Base-by-base conservation (phyloP, 2,113 vertebrate species). In the Columba livia region DNA sequence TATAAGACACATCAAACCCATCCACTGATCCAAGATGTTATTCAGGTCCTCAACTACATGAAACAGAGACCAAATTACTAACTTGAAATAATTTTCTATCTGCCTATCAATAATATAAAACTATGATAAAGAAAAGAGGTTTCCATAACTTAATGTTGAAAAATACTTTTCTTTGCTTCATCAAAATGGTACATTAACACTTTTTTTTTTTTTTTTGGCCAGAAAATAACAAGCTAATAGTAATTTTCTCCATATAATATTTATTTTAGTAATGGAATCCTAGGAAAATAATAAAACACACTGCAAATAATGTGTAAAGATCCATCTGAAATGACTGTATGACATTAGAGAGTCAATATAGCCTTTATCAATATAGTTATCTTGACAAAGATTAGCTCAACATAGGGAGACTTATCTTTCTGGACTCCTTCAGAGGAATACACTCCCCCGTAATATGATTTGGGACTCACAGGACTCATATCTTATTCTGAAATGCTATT, bases 361-460 rank as follows among this genome's bases (percentile, higher is more conserved):
- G 9, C 13, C 61, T 79, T 78, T 48, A 53, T 38, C 40, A 57
- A 13, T 36, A 31, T 8, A 71, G 12, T 12, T 54, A 32, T 58
- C 82, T 28, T 70, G 32, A 74, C 29, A 66, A 74, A 70, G 23
- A 40, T 78, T 57, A 79, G 20, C 44, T 90, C 40, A 62, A 10
- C 36, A 62, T 1, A 19, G 9, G 6, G 23, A 36, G 32, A 13
- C 23, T 81, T 78, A 78, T 42, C 19, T 57, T 82, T 48, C 65
- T 66, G 61, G 36, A 44, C 24, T 34, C n/a, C 26, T 74, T 85
- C 36, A 54, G 44, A 66, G 17, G 44, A 88, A 71, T 40, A 71
- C 0, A 0, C 3, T 57, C 24, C 74, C 26, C 38, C 25, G 40
- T 15, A 73, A 60, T 6, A 42, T 1, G 5, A 71, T 67, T 44